These are phyloP conservation scores for Microtus californicus DNA, from an alignment of 2,797 vertebrate genomes.

Conservation along the genomic window DNA sequence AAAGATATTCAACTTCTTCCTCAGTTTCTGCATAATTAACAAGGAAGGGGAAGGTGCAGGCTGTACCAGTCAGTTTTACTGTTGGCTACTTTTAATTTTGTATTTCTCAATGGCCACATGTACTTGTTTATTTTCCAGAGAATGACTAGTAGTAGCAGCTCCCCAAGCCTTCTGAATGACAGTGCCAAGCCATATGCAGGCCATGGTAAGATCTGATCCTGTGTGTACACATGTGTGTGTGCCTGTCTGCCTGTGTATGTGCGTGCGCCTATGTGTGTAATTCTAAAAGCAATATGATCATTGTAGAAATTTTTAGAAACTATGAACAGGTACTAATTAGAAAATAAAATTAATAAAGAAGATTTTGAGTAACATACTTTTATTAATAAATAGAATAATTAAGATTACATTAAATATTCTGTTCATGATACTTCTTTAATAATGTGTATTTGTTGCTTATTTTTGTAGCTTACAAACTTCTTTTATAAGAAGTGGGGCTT, in stretches of 20 bases:
- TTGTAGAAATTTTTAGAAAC: slow-evolving; percentile 54
- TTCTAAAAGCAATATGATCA: slow-evolving; percentile 9
- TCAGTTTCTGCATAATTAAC: neutral
- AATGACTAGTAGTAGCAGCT: slow-evolving; percentile 99
- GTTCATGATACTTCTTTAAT: neutral
- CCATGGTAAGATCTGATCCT: slow-evolving; percentile 91
- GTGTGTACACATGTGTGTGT: neutral
- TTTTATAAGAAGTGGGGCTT: neutral
- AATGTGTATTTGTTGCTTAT: slow-evolving; percentile 40
- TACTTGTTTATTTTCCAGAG: slow-evolving; percentile 89
- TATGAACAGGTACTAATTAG: neutral
- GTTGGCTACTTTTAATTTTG: slow-evolving; percentile 40
- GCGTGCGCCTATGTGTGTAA: neutral
- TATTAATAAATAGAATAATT: neutral
- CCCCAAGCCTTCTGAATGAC: slow-evolving; percentile 98
- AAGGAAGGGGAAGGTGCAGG: neutral
- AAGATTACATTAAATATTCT: neutral
- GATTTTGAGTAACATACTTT: neutral
- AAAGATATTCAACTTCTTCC: neutral
- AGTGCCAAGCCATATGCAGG: slow-evolving; percentile 98
- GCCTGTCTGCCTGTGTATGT: neutral
- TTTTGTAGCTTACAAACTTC: slow-evolving; percentile 41
- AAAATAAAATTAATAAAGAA: slow-evolving; percentile 44
- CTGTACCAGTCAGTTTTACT: neutral
- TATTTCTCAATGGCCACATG: slow-evolving; percentile 20